A percentile compares a stretch with the other conserved stretches of the same genome.
Evolutionary conservation across 2,888 invertebrate genomes (phyloP).

Genomic region (Nemotelus pantherinus): DNA sequence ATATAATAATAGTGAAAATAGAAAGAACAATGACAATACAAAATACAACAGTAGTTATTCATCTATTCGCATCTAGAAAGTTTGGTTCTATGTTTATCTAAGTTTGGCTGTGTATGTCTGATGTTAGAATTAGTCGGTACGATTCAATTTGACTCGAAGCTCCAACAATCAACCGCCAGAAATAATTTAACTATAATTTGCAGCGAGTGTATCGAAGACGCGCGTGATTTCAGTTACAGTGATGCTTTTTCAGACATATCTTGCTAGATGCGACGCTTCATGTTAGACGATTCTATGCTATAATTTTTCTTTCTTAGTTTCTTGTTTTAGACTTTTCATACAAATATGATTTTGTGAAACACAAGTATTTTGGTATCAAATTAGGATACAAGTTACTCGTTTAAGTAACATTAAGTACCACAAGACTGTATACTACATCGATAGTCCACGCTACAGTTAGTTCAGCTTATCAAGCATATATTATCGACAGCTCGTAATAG

Average conservation of each 20-base stretch:
- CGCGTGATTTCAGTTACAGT: background rate
- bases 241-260: background rate
- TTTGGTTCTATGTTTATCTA: background rate
- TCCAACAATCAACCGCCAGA: no score
- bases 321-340: background rate
- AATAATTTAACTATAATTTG: no score
- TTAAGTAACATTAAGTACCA: conserved; percentile 38
- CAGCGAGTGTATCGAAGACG: background rate
- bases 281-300: background rate
- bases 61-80: conserved; percentile 18
- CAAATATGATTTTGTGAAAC: conserved; percentile 11
- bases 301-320: no score
- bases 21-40: background rate
- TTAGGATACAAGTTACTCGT: background rate
- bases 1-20: conserved; percentile 12
- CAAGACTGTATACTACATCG: conserved; percentile 13
- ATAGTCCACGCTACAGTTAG: background rate
- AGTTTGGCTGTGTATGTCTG: background rate
- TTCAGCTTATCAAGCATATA: conserved; percentile 2
- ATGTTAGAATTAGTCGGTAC: no score
- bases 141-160: no score
- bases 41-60: background rate
- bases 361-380: conserved; percentile 4
- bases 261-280: conserved; percentile 1
- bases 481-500: background rate